Evolutionary conservation across 2,888 invertebrate genomes (phyloP), one percentile per base, ranked within the genome.

Genomic region (Habroteleia sp.): DNA sequence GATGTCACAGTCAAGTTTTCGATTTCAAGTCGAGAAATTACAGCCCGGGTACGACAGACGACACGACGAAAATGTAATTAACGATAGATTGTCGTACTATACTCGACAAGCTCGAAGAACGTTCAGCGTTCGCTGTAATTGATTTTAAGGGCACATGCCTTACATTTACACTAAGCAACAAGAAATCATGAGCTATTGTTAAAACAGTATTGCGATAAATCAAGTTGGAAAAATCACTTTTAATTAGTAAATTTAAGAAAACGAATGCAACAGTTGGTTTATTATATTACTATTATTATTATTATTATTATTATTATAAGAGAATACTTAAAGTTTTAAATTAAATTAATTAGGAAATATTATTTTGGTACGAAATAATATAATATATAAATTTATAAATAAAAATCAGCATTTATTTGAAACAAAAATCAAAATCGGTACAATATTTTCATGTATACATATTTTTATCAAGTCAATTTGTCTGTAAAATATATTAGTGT

Each of bases 361-460:
- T n/a, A n/a, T n/a, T n/a, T n/a, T n/a, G n/a, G n/a, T n/a, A n/a
- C n/a, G n/a, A n/a, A n/a, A n/a, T n/a, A n/a, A n/a, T n/a, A n/a
- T n/a, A n/a, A n/a, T n/a, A n/a, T n/a, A n/a, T n/a, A n/a, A n/a
- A 10, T 0, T 0, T 84, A 83, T 85, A 86, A 85, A 86, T 87
- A 87, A 87, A 87, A 85, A 83, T 82, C 84, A 85, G 77, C 79
- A 80, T 87, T 84, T 87, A 86, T 84, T 87, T 84, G 80, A 82
- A 84, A 83, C 83, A 84, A 84, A 84, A 78, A 82, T 84, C 81
- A 85, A 84, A 80, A 81, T 80, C 74, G 78, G 80, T 79, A 81
- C 77, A 81, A 82, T 81, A 79, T 79, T 81, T 72, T 80, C 76
- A 79, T 78, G 77, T 74, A 76, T 73, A 77, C 72, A 77, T 58